Evolutionary conservation across 2,113 vertebrate species (phyloP).

Genomic region (Datnioides undecimradiatus): DNA sequence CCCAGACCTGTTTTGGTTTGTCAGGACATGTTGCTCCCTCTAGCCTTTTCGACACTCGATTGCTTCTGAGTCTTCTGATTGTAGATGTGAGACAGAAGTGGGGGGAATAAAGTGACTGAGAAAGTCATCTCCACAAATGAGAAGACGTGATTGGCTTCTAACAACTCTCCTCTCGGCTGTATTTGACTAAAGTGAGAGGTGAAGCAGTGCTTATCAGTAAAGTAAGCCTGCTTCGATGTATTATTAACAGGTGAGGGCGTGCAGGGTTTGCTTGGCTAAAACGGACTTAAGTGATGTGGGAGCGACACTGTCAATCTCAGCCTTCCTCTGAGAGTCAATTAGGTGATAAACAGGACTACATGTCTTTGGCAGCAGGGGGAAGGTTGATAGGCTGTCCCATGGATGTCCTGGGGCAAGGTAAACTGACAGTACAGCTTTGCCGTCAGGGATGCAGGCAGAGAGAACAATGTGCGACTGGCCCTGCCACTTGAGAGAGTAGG

Average conservation of each 20-base stretch:
- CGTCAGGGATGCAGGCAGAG: constrained; percentile 78
- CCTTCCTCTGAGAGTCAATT: constrained; percentile 90
- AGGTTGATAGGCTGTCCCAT: constrained; percentile 81
- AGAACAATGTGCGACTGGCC: constrained; percentile 73
- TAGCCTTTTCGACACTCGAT: constrained; percentile 39
- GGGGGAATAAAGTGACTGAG: constrained; percentile 36
- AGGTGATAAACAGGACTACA: constrained; percentile 87
- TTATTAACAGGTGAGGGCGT: constrained; percentile 81
- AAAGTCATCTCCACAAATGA: constrained; percentile 70
- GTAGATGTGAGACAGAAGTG: constrained; percentile 54
- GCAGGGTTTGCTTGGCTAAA: constrained; percentile 76
- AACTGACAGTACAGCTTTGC: constrained; percentile 80
- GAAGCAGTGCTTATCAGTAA: constrained; percentile 78
- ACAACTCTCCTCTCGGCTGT: constrained; percentile 42
- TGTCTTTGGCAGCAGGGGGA: constrained; percentile 79
- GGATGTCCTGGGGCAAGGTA: constrained; percentile 88
- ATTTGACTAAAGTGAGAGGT: constrained; percentile 62
- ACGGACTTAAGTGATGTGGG: constrained; percentile 80
- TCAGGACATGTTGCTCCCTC: constrained; percentile 52
- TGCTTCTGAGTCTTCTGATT: constrained; percentile 35
- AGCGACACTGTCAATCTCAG: constrained; percentile 82
- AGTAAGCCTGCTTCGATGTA: constrained; percentile 73
- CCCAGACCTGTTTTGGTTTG: constrained; percentile 54
- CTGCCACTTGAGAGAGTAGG: constrained; percentile 60
- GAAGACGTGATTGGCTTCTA: constrained; percentile 61